Conservation (phyloP, 2,797 vertebrate species). For the Amblyraja radiata region DNA sequence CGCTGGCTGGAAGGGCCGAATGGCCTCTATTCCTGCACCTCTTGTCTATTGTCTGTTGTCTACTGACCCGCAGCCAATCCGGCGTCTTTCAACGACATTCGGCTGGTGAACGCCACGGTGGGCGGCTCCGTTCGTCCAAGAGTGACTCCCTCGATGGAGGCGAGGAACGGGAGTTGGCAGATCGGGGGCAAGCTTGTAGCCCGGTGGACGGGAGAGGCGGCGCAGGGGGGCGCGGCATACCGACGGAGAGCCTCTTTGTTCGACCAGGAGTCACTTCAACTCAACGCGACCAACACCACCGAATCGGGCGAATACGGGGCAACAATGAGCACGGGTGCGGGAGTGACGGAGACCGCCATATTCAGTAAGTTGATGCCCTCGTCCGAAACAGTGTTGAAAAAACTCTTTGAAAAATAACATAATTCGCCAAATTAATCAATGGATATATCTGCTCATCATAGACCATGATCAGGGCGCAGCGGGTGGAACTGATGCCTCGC, state of each 20-base stretch:
- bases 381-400: neutral
- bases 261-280: neutral
- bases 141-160: neutral
- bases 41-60: too few relatives aligned
- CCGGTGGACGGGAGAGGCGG: neutral
- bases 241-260: neutral
- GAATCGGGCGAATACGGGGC: neutral
- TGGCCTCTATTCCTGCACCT: too few relatives aligned
- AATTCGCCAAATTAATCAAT: neutral
- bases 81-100: neutral
- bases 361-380: neutral
- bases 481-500: too few relatives aligned
- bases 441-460: too few relatives aligned
- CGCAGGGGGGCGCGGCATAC: neutral
- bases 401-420: neutral
- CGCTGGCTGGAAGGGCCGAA: too few relatives aligned
- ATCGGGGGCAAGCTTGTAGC: neutral
- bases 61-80: neutral
- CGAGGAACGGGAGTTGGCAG: neutral
- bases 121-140: neutral
- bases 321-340: neutral
- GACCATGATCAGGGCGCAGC: too few relatives aligned
- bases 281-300: neutral
- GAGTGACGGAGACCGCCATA: neutral
- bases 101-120: neutral